phyloP scores from a whole-genome alignment of 2,113 vertebrate species.

The Antechinus stuartii region DNA sequence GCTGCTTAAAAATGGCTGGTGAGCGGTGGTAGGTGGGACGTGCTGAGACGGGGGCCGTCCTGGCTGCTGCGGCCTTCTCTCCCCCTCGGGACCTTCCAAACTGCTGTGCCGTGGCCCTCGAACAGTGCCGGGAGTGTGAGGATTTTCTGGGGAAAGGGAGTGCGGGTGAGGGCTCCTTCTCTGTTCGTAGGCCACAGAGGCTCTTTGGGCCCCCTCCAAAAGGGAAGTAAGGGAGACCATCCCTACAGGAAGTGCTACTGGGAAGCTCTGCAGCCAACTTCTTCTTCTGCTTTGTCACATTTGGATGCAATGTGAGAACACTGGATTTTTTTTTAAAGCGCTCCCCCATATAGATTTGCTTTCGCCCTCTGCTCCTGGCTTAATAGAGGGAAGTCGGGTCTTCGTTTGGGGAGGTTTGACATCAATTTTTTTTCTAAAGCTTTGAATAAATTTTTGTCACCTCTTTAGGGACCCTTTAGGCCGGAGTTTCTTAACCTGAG shows the following conservation, averaged over 20 bases:
- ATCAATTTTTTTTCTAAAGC: not conserved
- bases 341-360: not conserved
- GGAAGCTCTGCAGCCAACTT: not conserved
- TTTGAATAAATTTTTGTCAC: not conserved
- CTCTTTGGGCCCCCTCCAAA: not conserved
- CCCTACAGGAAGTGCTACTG: not conserved
- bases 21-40: not conserved
- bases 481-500: not conserved
- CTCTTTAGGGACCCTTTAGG: not conserved
- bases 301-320: not conserved
- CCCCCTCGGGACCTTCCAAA: not conserved
- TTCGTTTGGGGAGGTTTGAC: not conserved
- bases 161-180: not conserved
- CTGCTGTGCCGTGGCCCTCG: rapidly evolving
- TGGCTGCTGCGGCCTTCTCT: not conserved
- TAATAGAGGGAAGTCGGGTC: not conserved
- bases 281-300: not conserved
- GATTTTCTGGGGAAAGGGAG: not conserved
- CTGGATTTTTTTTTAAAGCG: not conserved
- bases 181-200: rapidly evolving
- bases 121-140: not conserved
- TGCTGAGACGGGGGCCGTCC: not conserved
- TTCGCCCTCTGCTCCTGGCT: not conserved
- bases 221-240: not conserved
- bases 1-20: not conserved